Percentiles rank a stretch among this genome's conserved stretches.
These are phyloP conservation scores for Siderastrea radians DNA, from an alignment of 92 coral and sea anemone genomes.

Conservation along the genomic window DNA sequence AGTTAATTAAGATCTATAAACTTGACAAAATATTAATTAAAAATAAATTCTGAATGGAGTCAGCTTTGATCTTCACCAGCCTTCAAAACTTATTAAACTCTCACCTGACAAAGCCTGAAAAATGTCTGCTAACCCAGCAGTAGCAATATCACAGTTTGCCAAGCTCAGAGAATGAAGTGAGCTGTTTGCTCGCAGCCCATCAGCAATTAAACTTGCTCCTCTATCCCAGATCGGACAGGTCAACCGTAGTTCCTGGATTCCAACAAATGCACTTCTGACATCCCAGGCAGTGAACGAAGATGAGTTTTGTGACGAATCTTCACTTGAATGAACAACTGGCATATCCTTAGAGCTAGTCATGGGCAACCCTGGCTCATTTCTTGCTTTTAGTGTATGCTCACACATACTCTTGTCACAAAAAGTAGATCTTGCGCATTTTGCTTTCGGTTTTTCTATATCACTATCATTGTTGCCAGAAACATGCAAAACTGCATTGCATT, in stretches of 20 bases:
- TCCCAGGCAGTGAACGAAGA: background rate
- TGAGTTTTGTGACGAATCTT: background rate
- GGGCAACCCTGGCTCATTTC: no score
- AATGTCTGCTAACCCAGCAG: conserved; percentile 28
- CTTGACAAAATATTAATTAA: background rate
- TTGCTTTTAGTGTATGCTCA: background rate
- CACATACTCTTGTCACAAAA: background rate
- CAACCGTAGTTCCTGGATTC: conserved; percentile 32
- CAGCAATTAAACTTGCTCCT: conserved; percentile 37
- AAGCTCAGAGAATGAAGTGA: conserved; percentile 26
- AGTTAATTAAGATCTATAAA: background rate
- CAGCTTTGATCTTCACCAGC: background rate
- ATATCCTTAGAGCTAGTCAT: background rate
- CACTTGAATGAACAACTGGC: background rate
- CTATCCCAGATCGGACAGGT: conserved; percentile 10
- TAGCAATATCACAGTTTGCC: conserved; percentile 18
- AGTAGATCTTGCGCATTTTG: background rate
- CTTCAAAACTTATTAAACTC: background rate
- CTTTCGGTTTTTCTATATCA: background rate
- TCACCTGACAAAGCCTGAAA: conserved; percentile 39
- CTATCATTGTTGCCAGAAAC: background rate
- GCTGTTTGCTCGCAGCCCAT: conserved; percentile 28
- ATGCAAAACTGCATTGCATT: background rate
- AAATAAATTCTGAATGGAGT: no score
- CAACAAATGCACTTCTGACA: background rate